Conservation (phyloP, 2,113 vertebrate species). For the Bungarus multicinctus region DNA sequence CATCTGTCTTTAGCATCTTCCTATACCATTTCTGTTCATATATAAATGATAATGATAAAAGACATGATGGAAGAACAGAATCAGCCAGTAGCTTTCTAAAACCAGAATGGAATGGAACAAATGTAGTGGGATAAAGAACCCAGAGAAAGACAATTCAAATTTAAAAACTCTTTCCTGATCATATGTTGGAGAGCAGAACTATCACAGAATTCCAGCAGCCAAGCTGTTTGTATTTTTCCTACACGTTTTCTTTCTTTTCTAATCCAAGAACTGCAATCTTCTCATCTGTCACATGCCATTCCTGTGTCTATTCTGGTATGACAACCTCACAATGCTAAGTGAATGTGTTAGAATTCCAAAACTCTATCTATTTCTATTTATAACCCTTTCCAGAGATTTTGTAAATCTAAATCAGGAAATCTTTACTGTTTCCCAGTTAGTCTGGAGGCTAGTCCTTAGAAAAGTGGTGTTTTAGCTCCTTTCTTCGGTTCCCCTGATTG, state of each 20-base stretch:
- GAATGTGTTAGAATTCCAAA: not conserved
- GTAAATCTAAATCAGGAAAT: not conserved
- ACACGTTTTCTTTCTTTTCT: not conserved
- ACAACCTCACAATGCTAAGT: not conserved
- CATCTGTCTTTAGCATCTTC: not conserved
- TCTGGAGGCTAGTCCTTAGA: not conserved
- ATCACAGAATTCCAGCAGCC: not conserved
- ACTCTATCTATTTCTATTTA: not conserved
- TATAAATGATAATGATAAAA: too few species aligned
- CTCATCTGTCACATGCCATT: not conserved
- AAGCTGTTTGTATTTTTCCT: not conserved
- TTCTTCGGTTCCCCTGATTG: not conserved
- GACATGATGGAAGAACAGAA: not conserved
- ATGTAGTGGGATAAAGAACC: not conserved
- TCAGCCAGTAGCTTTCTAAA: not conserved
- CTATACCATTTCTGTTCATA: not conserved
- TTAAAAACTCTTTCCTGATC: not conserved
- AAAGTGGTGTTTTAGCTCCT: not conserved
- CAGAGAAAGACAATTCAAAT: not conserved
- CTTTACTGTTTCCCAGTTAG: not conserved
- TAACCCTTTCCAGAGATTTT: not conserved
- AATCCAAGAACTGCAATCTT: not conserved
- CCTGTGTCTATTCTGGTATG: not conserved
- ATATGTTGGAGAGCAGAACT: not conserved
- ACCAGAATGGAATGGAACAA: not conserved